Base-by-base conservation (phyloP, 1,140 invertebrate species). In the Gryon sp. region DNA sequence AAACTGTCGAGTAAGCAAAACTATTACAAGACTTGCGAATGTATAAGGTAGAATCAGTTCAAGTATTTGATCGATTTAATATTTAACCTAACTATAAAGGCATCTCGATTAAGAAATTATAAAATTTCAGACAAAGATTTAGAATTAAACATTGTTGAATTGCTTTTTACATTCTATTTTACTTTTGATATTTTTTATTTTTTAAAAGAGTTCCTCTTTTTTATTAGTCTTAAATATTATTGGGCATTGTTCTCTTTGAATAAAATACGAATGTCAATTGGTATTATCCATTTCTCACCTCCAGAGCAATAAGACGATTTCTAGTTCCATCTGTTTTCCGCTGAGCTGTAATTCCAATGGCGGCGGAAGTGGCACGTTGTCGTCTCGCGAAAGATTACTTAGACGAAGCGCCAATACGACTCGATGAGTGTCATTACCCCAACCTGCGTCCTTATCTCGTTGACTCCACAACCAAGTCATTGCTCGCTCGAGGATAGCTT, bases 251-350 rank as follows among this genome's bases (percentile, higher is more conserved):
- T n/a, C n/a, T n/a, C n/a, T n/a, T n/a, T n/a, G n/a, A n/a, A n/a
- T n/a, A n/a, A n/a, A n/a, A n/a, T n/a, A n/a, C n/a, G n/a, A n/a
- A n/a, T n/a, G n/a, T n/a, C n/a, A n/a, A n/a, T n/a, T n/a, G n/a
- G n/a, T n/a, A n/a, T n/a, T 50, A 20, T n/a, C 11, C 15, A 9
- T 16, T 19, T 28, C 84, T 88, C 86, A 93, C 92, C 93, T 93
- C 90, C 93, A 95, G 20, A 96, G 90, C 81, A 94, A 90, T n/a
- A 95, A 89, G 0, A 95, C 90, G 34, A 95, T 92, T 79, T 96
- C 94, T 20, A 96, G 90, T 83, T 96, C 94, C 91, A 96, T 92
- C 81, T 95, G 94, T 79, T 96, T 96, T 3, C 91, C 91, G 3
- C 93, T 94, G 1, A 96, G 90, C 79, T 95, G 93, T 82, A 94